Evolutionary conservation across 1,140 invertebrate species (phyloP).

Genomic region (Polyergus mexicanus): DNA sequence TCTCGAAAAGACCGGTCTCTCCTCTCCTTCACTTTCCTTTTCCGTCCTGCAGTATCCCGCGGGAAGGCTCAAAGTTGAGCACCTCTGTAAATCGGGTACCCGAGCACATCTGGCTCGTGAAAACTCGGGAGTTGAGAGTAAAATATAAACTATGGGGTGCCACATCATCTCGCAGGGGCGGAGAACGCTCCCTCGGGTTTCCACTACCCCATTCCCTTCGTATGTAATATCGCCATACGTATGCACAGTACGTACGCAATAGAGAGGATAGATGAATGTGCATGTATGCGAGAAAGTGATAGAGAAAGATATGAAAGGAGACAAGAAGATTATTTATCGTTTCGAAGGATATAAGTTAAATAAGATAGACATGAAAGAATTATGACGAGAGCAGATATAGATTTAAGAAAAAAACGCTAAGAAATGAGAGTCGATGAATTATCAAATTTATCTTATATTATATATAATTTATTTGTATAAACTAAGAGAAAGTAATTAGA

Average conservation of each 20-base stretch:
- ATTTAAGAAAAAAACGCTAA: not conserved
- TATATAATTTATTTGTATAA: too few relatives aligned
- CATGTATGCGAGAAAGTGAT: not conserved
- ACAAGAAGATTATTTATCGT: constrained; percentile 45
- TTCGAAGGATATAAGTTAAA: constrained; percentile 33
- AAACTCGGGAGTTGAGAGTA: constrained; percentile 78
- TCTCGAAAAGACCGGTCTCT: constrained; percentile 12
- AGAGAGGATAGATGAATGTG: constrained; percentile 21
- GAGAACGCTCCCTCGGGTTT: constrained; percentile 30
- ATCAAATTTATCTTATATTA: not conserved
- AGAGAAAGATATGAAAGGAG: not conserved
- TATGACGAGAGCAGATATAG: not conserved
- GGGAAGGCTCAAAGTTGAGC: constrained; percentile 64
- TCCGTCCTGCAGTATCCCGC: not conserved
- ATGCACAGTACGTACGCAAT: constrained; percentile 27
- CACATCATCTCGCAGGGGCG: constrained; percentile 71
- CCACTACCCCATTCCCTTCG: constrained; percentile 20
- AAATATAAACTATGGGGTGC: constrained; percentile 82
- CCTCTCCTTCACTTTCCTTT: constrained; percentile 44
- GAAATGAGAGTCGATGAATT: not conserved
- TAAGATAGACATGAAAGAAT: constrained; percentile 36
- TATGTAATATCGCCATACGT: constrained; percentile 72
- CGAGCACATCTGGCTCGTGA: constrained; percentile 81
- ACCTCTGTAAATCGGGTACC: constrained; percentile 75
- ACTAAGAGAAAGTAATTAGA: not conserved